Base-by-base conservation (phyloP, 2,797 vertebrate genomes). In the Graptemys geographica region DNA sequence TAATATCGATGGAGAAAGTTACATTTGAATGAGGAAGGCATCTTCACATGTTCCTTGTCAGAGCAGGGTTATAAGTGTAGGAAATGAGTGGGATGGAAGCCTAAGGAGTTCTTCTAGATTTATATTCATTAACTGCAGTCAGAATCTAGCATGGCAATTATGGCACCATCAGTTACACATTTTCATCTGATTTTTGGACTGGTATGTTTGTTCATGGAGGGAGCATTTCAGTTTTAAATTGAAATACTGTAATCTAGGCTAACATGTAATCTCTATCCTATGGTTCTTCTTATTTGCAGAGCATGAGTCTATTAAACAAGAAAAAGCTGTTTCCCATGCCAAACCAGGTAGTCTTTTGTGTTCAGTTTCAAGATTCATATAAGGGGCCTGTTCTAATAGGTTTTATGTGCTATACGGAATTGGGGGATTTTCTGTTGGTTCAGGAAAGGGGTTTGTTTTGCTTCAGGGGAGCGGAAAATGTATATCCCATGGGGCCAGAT, bases 321-420 rank as follows among this genome's bases (percentile, higher is more conserved):
- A 97, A 94, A 98, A 97, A 94, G 19, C 57, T 82, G 0, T 81
- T 86, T 88, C 94, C 91, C 97, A 95, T 81, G 59, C 49, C 79
- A 98, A 98, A 86, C 57, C 96, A 98, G 97, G 98, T 98, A 97
- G 56, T 96, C 96, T 87, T 88, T 37, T 11, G 44, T 52, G 65
- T 85, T 79, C 11, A 49, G 52, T 37, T 62, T 86, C 11, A 52
- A 31, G 1, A 69, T 86, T 78, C 11, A 18, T 47, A 21, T 33
- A 1, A 37, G 8, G 1, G 6, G 4, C 79, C 31, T 8, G 10
- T 11, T 88, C 57, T 6, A 7, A 37, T 49, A 78, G 6, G 7
- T 44, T 74, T 3, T 37, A 1, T 51, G 5, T 27, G 11, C 3
- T 81, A 47, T 91, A 19, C 5, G 87, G 51, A 92, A 65, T 7